Evolutionary conservation across 2,797 vertebrate genomes (phyloP), one percentile per base, ranked within the genome.

Genomic region (Tiaroga cobitis): DNA sequence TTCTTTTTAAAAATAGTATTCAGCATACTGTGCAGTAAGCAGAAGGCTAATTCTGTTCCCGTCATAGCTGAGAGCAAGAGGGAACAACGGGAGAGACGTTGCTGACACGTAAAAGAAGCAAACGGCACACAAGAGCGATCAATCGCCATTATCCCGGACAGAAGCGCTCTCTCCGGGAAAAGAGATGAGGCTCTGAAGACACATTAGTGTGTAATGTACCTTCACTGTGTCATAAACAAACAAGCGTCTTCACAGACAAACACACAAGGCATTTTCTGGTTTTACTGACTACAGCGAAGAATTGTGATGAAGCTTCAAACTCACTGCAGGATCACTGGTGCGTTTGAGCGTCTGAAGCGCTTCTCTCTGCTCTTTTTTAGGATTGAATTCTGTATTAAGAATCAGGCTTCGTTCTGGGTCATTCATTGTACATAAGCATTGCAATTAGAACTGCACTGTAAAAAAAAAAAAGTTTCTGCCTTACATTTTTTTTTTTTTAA

Each of bases 151-250:
- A 75, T 49, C 41, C 19, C 13, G 26, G 81, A 82, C 80, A 70
- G 49, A 72, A 70, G 51, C 37, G 18, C 79, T 81, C 80, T 70
- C 79, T 80, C 43, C 41, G 67, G 69, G 37, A 54, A 83, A 65
- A 41, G 49, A 49, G 54, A 63, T 7, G 70, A 63, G 70, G 29
- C 29, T 76, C 72, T 76, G 81, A 83, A 65, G 59, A 76, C 82
- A 76, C 82, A 54, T 68, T 21, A 37, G 72, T 83, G 82, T 83
- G 82, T 83, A 83, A 83, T 83, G 72, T 83, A 29, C 82, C 61
- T 83, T 83, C 73, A 83, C 82, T 83, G 34, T 77, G 82, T 68
- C 43, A 77, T 68, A 83, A 77, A 77, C 72, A 83, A 76, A 82
- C 81, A 82, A 46, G 54, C 6, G 2, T 24, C 56, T 73, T 82